phyloP scores from a whole-genome alignment of 2,113 vertebrate genomes.

The Hiodon tergisus region DNA sequence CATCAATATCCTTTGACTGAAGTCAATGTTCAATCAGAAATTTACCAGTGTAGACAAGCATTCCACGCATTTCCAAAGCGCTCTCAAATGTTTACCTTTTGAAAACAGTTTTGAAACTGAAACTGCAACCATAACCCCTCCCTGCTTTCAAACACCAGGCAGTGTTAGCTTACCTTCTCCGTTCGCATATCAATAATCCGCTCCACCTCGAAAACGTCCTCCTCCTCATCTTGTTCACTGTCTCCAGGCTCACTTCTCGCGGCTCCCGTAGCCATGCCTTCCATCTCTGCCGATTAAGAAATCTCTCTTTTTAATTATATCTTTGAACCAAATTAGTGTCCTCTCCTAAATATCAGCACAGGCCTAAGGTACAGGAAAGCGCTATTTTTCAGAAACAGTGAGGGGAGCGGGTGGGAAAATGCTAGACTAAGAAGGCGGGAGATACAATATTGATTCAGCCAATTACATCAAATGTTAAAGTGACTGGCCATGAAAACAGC shows the following conservation, averaged over 20 bases:
- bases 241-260: conserved; percentile 58
- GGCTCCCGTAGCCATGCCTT: conserved; percentile 27
- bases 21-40: neutral
- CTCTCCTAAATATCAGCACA: neutral
- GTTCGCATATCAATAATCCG: conserved; percentile 84
- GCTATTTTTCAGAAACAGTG: neutral
- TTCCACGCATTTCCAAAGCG: conserved; percentile 2
- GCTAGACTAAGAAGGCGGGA: neutral
- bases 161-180: conserved; percentile 68
- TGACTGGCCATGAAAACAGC: no score
- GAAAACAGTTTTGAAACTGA: neutral
- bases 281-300: conserved; percentile 6
- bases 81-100: neutral
- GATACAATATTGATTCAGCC: neutral
- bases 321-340: neutral
- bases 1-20: no score
- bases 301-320: neutral
- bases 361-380: neutral
- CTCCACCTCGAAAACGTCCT: conserved; percentile 92
- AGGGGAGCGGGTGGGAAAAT: neutral
- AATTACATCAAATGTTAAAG: neutral
- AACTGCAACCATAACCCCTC: neutral
- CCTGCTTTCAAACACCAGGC: neutral
- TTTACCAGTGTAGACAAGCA: neutral
- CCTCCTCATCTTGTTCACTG: conserved; percentile 73